These are phyloP conservation scores for Halictus ligatus DNA, from an alignment of 2,888 invertebrate species.

Conservation along the genomic window DNA sequence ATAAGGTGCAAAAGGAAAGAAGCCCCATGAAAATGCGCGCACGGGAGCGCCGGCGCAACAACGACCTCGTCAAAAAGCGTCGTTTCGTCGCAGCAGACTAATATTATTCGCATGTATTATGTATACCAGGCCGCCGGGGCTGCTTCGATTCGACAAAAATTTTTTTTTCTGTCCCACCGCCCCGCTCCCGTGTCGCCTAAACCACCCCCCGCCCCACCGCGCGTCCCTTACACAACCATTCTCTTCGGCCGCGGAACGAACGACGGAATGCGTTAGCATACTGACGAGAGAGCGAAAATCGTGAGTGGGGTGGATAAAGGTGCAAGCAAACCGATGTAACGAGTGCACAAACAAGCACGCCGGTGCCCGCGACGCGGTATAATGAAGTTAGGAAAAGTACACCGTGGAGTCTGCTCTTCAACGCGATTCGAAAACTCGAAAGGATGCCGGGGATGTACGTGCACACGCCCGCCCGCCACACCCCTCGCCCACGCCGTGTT, in stretches of 20 bases:
- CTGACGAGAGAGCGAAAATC: conserved; percentile 68
- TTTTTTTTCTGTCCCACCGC: conserved; percentile 16
- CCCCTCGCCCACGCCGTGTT: conserved; percentile 22
- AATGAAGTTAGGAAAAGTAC: conserved; percentile 74
- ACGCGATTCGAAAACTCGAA: conserved; percentile 57
- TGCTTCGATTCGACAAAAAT: conserved; percentile 63
- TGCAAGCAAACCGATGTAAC: conserved; percentile 67
- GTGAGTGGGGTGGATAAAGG: conserved; percentile 50
- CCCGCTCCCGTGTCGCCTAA: not conserved
- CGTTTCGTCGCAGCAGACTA: conserved; percentile 58
- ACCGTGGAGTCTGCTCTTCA: conserved; percentile 50
- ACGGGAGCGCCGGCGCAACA: conserved; percentile 43
- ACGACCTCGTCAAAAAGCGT: conserved; percentile 65
- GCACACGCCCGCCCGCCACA: conserved; percentile 2
- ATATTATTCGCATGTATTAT: conserved; percentile 69
- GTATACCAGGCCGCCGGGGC: conserved; percentile 57
- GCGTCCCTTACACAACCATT: conserved; percentile 1
- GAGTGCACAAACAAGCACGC: conserved; percentile 68
- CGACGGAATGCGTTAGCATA: conserved; percentile 69
- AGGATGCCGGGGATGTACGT: conserved; percentile 25
- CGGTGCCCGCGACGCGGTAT: conserved; percentile 55
- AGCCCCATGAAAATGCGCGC: conserved; percentile 39
- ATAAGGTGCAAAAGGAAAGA: not conserved
- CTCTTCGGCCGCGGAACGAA: conserved; percentile 29
- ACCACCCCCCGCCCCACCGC: not conserved